Evolutionary conservation across 2,113 vertebrate genomes (phyloP), one percentile per base, ranked within the genome.

Genomic region (Progne subis): DNA sequence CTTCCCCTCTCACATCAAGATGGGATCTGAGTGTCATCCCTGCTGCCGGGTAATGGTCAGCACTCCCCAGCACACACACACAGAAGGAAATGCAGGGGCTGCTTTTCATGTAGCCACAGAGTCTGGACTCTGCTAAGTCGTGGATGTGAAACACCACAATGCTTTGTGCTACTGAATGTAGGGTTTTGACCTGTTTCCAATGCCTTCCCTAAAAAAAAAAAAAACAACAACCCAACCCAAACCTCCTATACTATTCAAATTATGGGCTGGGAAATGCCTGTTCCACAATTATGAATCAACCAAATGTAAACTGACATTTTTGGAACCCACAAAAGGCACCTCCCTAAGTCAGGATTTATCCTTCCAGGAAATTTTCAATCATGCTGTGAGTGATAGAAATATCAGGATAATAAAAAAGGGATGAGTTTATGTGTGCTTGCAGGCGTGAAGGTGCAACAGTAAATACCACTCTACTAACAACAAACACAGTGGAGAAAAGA

Each of bases 301-400:
- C 79, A 83, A 93, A 95, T 68, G 41, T 88, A 86, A 96, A 90
- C 68, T 49, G 82, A 86, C 65, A 26, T 88, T 78, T 86, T 68
- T 90, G 85, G 67, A 96, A 75, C 19, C 64, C 79, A 77, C 68
- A 78, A 71, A 91, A 93, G 72, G 39, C 82, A 64, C 85, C 85
- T 96, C 92, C 76, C 79, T 83, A 80, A 67, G 12, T 14, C 6
- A 5, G 72, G 75, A 82, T 86, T 94, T 92, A 90, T 88, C 76
- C 85, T 95, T 94, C 90, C 93, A 90, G 90, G 88, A 94, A 96
- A 93, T 88, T 95, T 96, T 96, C 92, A 95, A 90, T 94, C 92
- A 88, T 49, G 41, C 24, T 55, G 17, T 67, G 64, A 96, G 60
- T 41, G 79, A 90, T 34, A 91, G 70, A 76, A 91, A 34, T 74